Evolutionary conservation across 92 coral and sea anemone species (phyloP), one percentile per base, ranked within the genome.

Genomic region (Plumapathes pennacea): DNA sequence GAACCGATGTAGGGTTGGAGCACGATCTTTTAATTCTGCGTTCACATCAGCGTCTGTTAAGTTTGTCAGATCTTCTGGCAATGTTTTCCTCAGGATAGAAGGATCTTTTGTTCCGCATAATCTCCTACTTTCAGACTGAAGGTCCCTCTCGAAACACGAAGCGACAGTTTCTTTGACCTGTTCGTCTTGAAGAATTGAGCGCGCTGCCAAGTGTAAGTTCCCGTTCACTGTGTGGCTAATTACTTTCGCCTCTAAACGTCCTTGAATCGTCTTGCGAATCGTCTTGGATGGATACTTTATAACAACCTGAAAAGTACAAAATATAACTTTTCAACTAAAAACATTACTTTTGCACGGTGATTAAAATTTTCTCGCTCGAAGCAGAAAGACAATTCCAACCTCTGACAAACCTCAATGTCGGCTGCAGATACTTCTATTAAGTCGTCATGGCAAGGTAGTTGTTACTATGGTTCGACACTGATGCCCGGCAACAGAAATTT

Each of bases 1-100:
- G 48, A 36, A 54, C 5, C 80, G 19, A 26, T 73, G 17, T 2
- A 53, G 26, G 12, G 72, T 62, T n/a, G 80, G 65, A 10, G 65
- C 72, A 1, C 64, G 41, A 8, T 51, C 49, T 4, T 26, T 4
- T 20, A 73, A 30, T 47, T 73, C 80, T 23, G 22, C 33, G 5
- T 31, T 30, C 31, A 73, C 32, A 14, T 17, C 10, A 2, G 36
- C 4, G 20, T 73, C 66, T 18, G 26, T 62, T 11, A 63, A 28
- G n/a, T 13, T 15, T 0, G 63, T 31, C 1, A 73, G 13, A 19
- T 24, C 7, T 41, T 51, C 62, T 0, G 72, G 72, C 9, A 44
- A 41, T 2, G 83, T 46, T n/a, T 50, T 41, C 10, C 43, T 40
- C 4, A 66, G 46, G 17, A 73, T 43, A 3, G 72, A 53, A 10